A percentile compares a stretch with the other conserved stretches of the same genome.
Evolutionary conservation across 2,888 invertebrate genomes (phyloP).

Genomic region (Stegana nigrithorax): DNA sequence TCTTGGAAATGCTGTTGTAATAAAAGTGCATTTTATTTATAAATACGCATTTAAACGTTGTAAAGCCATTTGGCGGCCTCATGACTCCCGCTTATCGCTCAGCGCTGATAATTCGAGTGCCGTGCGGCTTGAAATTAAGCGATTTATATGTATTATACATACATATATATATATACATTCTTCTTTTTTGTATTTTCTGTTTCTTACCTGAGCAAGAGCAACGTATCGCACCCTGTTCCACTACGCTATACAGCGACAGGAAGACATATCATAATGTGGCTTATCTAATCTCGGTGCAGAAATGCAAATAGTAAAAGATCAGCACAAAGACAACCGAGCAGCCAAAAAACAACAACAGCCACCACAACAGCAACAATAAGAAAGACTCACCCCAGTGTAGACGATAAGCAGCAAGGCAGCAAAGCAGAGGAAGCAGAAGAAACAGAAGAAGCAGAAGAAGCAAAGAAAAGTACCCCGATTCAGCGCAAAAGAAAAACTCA

Average conservation of each 20-base stretch:
- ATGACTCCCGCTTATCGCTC: not conserved
- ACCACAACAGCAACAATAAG: not conserved
- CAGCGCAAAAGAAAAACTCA: not conserved
- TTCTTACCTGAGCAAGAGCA: not conserved
- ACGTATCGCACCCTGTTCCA: not conserved
- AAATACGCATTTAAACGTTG: conserved; percentile 2
- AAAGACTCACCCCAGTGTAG: conserved; percentile 24
- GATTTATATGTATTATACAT: conserved; percentile 1
- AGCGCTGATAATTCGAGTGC: conserved; percentile 4
- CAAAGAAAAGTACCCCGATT: conserved; percentile 49
- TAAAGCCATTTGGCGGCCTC: not conserved
- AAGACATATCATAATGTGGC: conserved; percentile 40
- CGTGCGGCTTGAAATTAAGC: conserved; percentile 1
- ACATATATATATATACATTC: conserved; percentile 4
- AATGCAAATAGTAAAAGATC: conserved; percentile 62
- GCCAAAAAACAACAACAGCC: conserved; percentile 1
- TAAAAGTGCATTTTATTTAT: conserved; percentile 16
- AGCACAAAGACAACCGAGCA: conserved; percentile 22
- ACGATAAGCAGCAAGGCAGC: conserved; percentile 39
- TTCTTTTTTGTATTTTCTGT: not conserved
- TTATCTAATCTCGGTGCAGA: conserved; percentile 62
- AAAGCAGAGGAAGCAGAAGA: conserved; percentile 30
- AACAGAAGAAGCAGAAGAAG: conserved; percentile 38
- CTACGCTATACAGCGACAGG: conserved; percentile 39
- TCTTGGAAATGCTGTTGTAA: conserved; percentile 12